phyloP scores from a whole-genome alignment of 2,888 invertebrate genomes.

The Ametastegia equiseti region DNA sequence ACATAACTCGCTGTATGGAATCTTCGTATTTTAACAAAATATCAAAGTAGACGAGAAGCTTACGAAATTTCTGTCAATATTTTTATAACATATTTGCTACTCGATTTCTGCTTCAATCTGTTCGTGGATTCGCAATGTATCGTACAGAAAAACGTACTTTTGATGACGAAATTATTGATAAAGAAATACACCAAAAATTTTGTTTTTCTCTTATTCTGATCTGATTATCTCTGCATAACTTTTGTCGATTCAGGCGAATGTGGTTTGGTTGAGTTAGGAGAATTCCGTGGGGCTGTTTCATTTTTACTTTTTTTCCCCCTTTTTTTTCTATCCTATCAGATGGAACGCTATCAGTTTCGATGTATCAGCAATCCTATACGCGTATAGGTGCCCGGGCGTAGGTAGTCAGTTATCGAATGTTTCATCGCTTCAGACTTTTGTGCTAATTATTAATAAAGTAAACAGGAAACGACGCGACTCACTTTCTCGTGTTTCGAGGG shows the following conservation, averaged over 20 bases:
- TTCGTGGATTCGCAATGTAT: neutral
- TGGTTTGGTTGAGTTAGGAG: neutral
- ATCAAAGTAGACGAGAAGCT: neutral
- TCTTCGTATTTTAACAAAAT: neutral
- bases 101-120: neutral
- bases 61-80: neutral
- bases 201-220: neutral
- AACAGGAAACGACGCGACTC: slow-evolving; percentile 14
- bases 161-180: neutral
- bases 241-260: neutral
- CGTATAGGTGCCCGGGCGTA: neutral
- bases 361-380: slow-evolving; percentile 11
- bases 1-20: neutral
- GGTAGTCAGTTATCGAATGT: slow-evolving; percentile 8
- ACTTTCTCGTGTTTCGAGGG: slow-evolving; percentile 10
- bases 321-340: neutral
- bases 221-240: neutral
- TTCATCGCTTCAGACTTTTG: slow-evolving; percentile 6
- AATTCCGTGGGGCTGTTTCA: neutral
- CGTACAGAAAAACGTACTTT: neutral
- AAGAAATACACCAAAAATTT: neutral
- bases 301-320: neutral
- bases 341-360: neutral
- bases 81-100: neutral
- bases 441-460: slow-evolving; percentile 28